Conservation (phyloP, 2,888 invertebrate genomes). For the Altica lythri region DNA sequence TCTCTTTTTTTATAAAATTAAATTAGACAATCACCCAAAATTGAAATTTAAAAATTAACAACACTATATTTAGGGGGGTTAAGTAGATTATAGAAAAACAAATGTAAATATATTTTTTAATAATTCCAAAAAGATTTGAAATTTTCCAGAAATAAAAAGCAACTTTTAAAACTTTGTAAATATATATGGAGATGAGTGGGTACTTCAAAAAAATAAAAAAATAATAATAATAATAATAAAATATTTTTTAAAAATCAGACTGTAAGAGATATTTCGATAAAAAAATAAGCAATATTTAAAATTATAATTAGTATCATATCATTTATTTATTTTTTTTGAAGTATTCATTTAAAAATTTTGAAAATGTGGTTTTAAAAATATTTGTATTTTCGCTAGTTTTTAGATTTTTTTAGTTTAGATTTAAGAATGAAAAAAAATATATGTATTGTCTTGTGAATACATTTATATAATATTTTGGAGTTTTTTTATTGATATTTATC, state of each 20-base stretch:
- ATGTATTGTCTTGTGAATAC: constrained; percentile 59
- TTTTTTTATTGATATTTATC: too few relatives aligned
- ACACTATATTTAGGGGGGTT: constrained; percentile 9
- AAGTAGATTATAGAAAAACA: too few relatives aligned
- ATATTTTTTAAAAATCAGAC: too few relatives aligned
- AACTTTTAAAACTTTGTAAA: constrained; percentile 48
- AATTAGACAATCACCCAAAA: too few relatives aligned
- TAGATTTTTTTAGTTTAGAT: constrained; percentile 55
- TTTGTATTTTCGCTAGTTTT: constrained; percentile 53
- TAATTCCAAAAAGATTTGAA: too few relatives aligned
- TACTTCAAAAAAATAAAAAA: constrained; percentile 45
- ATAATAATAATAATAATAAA: too few relatives aligned
- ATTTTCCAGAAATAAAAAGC: constrained; percentile 46
- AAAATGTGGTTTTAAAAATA: constrained; percentile 44
- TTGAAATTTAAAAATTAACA: too few relatives aligned
- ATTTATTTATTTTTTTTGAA: too few relatives aligned
- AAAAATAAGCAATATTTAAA: constrained; percentile 44
- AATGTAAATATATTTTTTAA: constrained; percentile 48
- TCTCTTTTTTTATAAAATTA: too few relatives aligned
- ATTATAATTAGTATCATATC: constrained; percentile 48
- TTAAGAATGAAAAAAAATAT: constrained; percentile 54
- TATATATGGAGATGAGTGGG: constrained; percentile 48
- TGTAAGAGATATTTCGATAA: too few relatives aligned
- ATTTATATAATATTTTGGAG: constrained; percentile 50
- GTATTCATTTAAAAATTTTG: too few relatives aligned